A percentile compares a stretch with the other conserved stretches of the same genome.
Conservation (phyloP, 2,113 vertebrate genomes). For the Dinomys branickii region DNA sequence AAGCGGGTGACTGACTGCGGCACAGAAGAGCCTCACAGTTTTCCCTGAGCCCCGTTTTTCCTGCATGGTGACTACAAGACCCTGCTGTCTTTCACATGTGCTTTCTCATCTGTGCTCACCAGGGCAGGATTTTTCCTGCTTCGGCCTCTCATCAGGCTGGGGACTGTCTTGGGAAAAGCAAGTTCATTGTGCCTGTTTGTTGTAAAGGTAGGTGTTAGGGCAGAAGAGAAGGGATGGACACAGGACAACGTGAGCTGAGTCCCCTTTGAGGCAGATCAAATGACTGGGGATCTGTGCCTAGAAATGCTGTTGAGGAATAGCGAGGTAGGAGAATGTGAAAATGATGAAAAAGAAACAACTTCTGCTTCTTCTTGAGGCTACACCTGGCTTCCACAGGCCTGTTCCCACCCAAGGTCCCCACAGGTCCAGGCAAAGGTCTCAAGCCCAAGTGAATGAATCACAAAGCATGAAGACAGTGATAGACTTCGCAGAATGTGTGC, state of each 20-base stretch:
- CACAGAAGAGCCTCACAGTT: not conserved
- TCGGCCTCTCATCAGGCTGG: not conserved
- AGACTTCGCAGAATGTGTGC: not conserved
- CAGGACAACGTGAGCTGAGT: not conserved
- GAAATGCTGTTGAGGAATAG: not conserved
- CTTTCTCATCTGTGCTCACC: slow-evolving; percentile 27
- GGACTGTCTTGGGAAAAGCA: not conserved
- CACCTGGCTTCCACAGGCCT: not conserved
- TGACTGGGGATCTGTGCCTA: not conserved
- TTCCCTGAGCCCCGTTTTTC: not conserved
- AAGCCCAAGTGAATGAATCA: not conserved
- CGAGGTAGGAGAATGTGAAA: not conserved
- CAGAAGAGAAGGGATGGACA: not conserved
- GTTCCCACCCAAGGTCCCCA: not conserved
- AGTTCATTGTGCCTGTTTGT: not conserved
- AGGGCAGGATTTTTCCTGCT: not conserved
- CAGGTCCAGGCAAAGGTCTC: not conserved
- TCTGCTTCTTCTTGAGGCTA: not conserved
- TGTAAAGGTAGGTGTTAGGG: not conserved
- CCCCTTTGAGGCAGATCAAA: not conserved
- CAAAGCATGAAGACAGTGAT: not conserved
- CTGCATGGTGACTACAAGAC: not conserved
- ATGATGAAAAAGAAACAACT: not conserved
- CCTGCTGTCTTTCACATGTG: not conserved
- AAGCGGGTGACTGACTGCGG: not conserved